Base-by-base conservation (phyloP, 2,888 invertebrate species). In the Apantesis nais region DNA sequence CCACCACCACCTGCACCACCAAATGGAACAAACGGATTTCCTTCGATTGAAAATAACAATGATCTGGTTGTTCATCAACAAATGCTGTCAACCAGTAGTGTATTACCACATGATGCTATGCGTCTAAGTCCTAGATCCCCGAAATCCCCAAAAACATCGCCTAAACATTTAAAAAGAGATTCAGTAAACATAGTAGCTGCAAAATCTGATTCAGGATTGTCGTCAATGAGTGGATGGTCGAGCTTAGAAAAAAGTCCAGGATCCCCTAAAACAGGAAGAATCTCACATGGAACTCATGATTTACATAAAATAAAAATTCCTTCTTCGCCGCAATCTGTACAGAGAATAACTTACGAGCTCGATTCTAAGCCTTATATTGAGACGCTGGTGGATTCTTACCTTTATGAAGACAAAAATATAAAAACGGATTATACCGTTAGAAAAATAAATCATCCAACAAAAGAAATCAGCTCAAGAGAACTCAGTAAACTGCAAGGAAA, bases 201-300 rank as follows among this genome's bases (percentile, higher is more conserved):
- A 1, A 98, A 98, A 89, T 98, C 98, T 1, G 98, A 98, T 89
- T 98, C 98, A 0, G 98, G 98, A 0, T 92, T 98, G 67, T 98
- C 98, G 0, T 98, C 98, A 11, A 97, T 98, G 97, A 98, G 97
- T 85, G 98, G 98, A 8, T 97, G 98, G 96, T 97, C 97, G 19
- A 97, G 97, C 86, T 92, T 98, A 83, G 98, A 98, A 89, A 98
- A 98, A 92, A 98, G 98, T 48, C 98, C 98, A 7, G 97, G 97
- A 39, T 98, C 97, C 0, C 97, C 98, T 0, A 97, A 97, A 88
- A 96, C 95, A 34, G 94, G 92, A 41, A 90, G 93, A 86, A 85
- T 90, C 39, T 81, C 87, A 37, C 94, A 94, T 75, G 85, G 85
- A 70, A 86, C 88, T 73, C 93, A 94, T 71, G 95, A 95, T 74